Conservation (phyloP, 2,113 vertebrate genomes). For the Coryphaenoides rupestris region DNA sequence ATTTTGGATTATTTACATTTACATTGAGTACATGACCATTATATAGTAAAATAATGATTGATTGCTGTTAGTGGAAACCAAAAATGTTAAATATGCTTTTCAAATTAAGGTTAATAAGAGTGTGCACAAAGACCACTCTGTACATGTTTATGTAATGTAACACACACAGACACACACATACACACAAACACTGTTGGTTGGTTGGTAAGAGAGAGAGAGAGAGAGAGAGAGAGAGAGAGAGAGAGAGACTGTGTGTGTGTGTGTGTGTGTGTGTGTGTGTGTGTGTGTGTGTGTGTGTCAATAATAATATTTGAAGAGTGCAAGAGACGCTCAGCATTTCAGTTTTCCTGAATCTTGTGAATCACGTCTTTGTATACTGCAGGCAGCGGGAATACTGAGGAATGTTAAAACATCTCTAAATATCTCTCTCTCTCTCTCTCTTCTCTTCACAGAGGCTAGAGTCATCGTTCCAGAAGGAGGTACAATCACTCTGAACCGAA, state of each 20-base stretch:
- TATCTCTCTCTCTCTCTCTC: slow-evolving; percentile 41
- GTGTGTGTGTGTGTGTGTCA: slow-evolving; percentile 28
- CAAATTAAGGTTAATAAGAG: too few relatives aligned
- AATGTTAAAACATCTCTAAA: slow-evolving; percentile 43
- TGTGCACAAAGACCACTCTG: slow-evolving; percentile 49
- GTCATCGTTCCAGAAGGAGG: slow-evolving; percentile 77
- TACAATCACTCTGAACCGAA: slow-evolving; percentile 32
- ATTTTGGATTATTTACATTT: neutral
- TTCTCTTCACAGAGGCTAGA: slow-evolving; percentile 73
- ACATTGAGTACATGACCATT: too few relatives aligned
- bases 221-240: too few relatives aligned
- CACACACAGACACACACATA: too few relatives aligned
- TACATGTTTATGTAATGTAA: slow-evolving; percentile 13
- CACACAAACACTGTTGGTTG: neutral
- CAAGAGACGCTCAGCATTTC: slow-evolving; percentile 36
- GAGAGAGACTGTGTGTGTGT: slow-evolving; percentile 22
- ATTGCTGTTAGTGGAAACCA: neutral
- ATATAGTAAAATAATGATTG: too few relatives aligned
- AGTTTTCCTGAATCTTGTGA: slow-evolving; percentile 46
- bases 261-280: slow-evolving; percentile 26
- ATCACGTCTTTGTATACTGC: slow-evolving; percentile 62
- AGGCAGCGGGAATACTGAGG: slow-evolving; percentile 35
- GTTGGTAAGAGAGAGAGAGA: too few relatives aligned
- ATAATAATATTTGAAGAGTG: slow-evolving; percentile 63
- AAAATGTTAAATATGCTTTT: too few relatives aligned